These are phyloP conservation scores for Actenoides hombroni DNA, from an alignment of 2,113 vertebrate genomes.

Conservation along the genomic window DNA sequence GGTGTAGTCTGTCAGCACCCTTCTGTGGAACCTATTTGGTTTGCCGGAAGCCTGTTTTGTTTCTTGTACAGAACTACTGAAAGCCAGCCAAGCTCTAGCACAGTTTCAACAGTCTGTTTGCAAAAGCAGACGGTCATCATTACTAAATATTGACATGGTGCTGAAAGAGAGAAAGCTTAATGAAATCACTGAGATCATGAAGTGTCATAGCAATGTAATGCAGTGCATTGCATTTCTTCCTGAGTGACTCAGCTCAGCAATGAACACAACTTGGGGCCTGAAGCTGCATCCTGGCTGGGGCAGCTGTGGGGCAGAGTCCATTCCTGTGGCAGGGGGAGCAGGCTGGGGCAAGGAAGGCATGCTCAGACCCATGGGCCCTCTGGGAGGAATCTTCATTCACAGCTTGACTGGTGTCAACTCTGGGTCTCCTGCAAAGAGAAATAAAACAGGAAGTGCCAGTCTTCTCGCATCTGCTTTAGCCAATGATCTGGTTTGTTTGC, in stretches of 20 bases:
- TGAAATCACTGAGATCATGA: neutral
- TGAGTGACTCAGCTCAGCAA: neutral
- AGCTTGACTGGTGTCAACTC: neutral
- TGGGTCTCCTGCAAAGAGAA: neutral
- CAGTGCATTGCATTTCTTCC: neutral
- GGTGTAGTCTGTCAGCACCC: neutral
- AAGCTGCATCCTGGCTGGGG: neutral
- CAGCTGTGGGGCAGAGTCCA: neutral
- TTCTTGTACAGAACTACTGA: neutral
- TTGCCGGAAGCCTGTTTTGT: neutral
- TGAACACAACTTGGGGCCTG: neutral
- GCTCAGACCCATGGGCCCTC: rapidly evolving
- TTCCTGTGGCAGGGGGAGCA: rapidly evolving
- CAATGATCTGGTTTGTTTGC: neutral
- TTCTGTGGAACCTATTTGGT: neutral
- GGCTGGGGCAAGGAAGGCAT: no score
- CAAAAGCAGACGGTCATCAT: neutral
- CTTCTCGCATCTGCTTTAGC: neutral
- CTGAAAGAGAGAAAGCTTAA: neutral
- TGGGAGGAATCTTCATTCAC: neutral
- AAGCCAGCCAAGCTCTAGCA: neutral
- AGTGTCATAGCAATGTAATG: neutral
- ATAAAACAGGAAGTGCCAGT: neutral
- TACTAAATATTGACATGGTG: neutral
- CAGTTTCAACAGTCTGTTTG: neutral